These are phyloP conservation scores for Monomorium pharaonis DNA, from an alignment of 1,140 invertebrate species.

Conservation along the genomic window DNA sequence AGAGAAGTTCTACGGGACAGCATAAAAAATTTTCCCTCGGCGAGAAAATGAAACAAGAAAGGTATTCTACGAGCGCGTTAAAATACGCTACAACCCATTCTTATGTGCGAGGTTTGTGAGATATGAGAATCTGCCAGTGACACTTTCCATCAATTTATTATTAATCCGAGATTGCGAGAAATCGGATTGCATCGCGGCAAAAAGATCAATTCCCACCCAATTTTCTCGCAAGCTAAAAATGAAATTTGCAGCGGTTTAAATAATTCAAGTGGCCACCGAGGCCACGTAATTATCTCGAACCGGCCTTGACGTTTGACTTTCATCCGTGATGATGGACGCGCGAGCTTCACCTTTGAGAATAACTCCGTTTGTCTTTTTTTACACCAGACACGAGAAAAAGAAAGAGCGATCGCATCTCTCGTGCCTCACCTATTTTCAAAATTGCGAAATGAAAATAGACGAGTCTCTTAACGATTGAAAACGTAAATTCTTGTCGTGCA, in stretches of 20 bases:
- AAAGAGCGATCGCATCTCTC: not conserved
- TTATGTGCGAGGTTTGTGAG: not conserved
- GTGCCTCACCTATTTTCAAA: slow-evolving; percentile 35
- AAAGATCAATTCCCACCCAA: not conserved
- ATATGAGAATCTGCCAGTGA: not conserved
- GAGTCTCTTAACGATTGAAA: slow-evolving; percentile 5
- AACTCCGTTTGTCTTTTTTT: not conserved
- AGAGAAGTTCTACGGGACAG: not conserved
- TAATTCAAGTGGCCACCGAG: not conserved
- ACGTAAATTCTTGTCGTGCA: slow-evolving; percentile 38
- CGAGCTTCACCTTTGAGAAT: not conserved
- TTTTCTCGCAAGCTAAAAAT: not conserved
- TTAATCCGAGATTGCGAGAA: not conserved
- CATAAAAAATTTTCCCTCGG: slow-evolving; percentile 10
- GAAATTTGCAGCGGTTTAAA: not conserved
- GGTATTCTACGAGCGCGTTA: not conserved
- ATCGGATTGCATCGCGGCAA: not conserved
- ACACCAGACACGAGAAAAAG: not conserved
- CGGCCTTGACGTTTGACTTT: slow-evolving; percentile 13
- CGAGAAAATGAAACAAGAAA: not conserved
- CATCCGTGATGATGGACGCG: not conserved
- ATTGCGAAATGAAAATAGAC: slow-evolving; percentile 18
- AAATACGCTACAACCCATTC: not conserved
- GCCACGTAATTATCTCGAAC: slow-evolving; percentile 19
- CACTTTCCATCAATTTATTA: not conserved